Evolutionary conservation across 2,113 vertebrate genomes (phyloP).

Genomic region (Anolis carolinensis): DNA sequence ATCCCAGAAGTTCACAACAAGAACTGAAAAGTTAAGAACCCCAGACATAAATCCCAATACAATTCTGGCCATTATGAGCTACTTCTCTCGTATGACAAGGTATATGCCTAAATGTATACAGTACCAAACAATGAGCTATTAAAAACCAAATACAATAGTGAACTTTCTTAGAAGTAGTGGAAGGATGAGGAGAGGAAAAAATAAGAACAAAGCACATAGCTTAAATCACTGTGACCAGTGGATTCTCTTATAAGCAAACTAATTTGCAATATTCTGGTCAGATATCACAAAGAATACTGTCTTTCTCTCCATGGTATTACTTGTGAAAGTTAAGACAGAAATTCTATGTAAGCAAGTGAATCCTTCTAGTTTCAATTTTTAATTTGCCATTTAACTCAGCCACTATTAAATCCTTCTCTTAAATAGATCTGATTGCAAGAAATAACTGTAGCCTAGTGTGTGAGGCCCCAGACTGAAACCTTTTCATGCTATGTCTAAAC

Average conservation of each 20-base stretch:
- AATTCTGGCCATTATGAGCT: not conserved
- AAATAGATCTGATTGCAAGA: not conserved
- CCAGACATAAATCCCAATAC: not conserved
- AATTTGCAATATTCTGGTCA: not conserved
- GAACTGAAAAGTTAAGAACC: not conserved
- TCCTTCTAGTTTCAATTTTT: not conserved
- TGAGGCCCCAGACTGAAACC: not conserved
- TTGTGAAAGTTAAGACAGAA: not conserved
- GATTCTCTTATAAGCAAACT: not conserved
- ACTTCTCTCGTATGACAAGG: not conserved
- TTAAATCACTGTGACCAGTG: not conserved
- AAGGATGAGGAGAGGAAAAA: not conserved
- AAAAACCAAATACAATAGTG: not conserved
- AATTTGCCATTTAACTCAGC: not conserved
- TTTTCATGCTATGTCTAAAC: not conserved
- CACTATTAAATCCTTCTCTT: not conserved
- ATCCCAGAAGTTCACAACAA: not conserved
- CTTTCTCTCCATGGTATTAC: not conserved
- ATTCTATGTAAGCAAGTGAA: not conserved
- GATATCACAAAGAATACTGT: not conserved
- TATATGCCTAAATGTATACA: not conserved
- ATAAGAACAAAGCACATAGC: not conserved
- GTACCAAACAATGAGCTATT: not conserved
- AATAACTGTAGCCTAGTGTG: not conserved
- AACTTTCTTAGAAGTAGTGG: not conserved